Base-by-base conservation (phyloP, 1,140 invertebrate genomes). In the Cyclargus thomasi region DNA sequence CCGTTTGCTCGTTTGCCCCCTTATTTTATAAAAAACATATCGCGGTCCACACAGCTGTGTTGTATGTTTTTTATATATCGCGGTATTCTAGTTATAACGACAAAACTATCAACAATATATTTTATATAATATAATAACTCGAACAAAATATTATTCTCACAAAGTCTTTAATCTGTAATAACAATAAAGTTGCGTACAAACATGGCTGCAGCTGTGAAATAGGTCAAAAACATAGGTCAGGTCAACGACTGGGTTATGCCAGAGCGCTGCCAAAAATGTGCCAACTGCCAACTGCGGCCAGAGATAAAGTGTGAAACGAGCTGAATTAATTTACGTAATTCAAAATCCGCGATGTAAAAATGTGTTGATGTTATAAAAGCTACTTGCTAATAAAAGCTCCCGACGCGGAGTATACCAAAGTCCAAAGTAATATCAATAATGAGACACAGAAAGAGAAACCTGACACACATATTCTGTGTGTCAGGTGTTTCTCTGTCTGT, bases 181-280 rank as follows among this genome's bases (percentile, higher is more conserved):
- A 59, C 55, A 59, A 59, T 64, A 29, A 21, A 53, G 36, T 53
- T 63, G 57, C 67, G 67, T 29, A 67, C 21, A 18, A 22, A 59
- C 55, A 21, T 59, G 55, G 55, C 18, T 59, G 55, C 55, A 59
- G 55, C 20, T 20, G 18, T 10, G 55, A 59, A 59, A 59, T 59
- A 59, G 55, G 55, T 59, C 55, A 59, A 18, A 70, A 68, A 67
- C 70, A 55, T 70, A 71, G 75, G 73, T 72, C 70, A 69, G 66
- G 78, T 77, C 78, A 79, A 75, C 62, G 78, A 39, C 70, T 78
- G 75, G 70, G 76, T 76, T 77, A 78, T 39, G 65, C 63, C 57
- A 65, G 63, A 22, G 47, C 65, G 62, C 69, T 74, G 76, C 79
- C 76, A 79, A 79, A 80, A 63, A 18, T 21, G 5, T 64, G 18